These are phyloP conservation scores for Cosmopolites sordidus DNA, from an alignment of 2,888 invertebrate species.

Conservation along the genomic window DNA sequence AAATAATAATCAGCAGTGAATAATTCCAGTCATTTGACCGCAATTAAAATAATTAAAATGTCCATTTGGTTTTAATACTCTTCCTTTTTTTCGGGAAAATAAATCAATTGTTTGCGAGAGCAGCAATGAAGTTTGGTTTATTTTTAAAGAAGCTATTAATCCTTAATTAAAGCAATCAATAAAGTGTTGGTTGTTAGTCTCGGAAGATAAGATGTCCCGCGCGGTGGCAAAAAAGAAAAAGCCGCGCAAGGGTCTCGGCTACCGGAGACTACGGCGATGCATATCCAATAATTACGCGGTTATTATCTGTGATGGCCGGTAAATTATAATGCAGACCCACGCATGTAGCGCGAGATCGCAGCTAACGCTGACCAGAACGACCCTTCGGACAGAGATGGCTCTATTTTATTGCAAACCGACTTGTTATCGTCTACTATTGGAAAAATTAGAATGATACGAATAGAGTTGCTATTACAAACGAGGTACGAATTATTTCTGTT, in stretches of 20 bases:
- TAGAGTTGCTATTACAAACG: too few species aligned
- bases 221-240: slow-evolving; percentile 20
- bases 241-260: slow-evolving; percentile 18
- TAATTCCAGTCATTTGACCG: too few species aligned
- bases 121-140: slow-evolving; percentile 16
- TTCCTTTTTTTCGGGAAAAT: too few species aligned
- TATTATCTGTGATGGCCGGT: slow-evolving; percentile 46
- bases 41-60: too few species aligned
- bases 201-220: slow-evolving; percentile 23
- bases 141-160: slow-evolving; percentile 26
- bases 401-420: too few species aligned
- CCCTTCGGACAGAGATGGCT: slow-evolving; percentile 29
- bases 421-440: too few species aligned
- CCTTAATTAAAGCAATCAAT: slow-evolving; percentile 29
- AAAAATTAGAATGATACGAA: too few species aligned
- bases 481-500: too few species aligned
- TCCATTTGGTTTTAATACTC: too few species aligned
- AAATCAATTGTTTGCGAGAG: too few species aligned
- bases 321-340: slow-evolving; percentile 48
- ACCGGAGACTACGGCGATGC: slow-evolving; percentile 33
- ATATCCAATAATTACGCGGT: slow-evolving; percentile 45
- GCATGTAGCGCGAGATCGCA: slow-evolving; percentile 39
- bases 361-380: slow-evolving; percentile 32
- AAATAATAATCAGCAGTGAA: too few species aligned
- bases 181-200: slow-evolving; percentile 28